Evolutionary conservation across 2,888 invertebrate species (phyloP), one percentile per base, ranked within the genome.

Genomic region (Fissipunctia ypsillon): DNA sequence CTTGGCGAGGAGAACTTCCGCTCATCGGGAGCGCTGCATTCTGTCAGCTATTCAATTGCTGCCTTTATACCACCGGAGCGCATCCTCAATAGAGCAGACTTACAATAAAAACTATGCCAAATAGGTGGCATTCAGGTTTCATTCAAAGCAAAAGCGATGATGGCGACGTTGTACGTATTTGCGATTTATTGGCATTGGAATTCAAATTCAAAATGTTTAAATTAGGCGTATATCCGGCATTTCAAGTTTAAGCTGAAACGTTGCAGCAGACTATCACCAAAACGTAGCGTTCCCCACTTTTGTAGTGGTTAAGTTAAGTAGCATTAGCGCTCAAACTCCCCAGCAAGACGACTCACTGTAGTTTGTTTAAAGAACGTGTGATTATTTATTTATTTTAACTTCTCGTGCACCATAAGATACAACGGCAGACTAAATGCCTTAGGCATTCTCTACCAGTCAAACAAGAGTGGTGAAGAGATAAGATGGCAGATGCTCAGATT

Each of bases 41-140:
- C 43, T 68, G 28, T 65, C 2, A 12, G 48, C 28, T 64, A 69
- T 78, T 63, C 12, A 78, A 78, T 69, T n/a, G 57, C 59, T 19
- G 43, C 28, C n/a, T 72, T 72, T 69, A 43, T 80, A 52, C 5
- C 10, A 61, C 35, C 7, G 19, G 10, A 83, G 52, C 28, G 28
- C 64, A 6, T 43, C 16, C 35, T 54, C 52, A 61, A 57, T 71
- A n/a, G 50, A 41, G 9, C 35, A 19, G 41, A 38, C 28, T 31
- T 12, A 22, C 28, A 67, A 25, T 41, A 28, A 66, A 25, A 43
- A 22, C 45, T 52, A 59, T 19, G 25, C 22, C 25, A 31, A 52
- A 68, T 69, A 28, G 31, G 31, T 14, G 19, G n/a, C 31, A 41
- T 68, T 35, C 50, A 35, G 19, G 14, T 57, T 57, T 14, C 22